Base-by-base conservation (phyloP, 2,888 invertebrate genomes). In the Lepidocyrtinus sp. region DNA sequence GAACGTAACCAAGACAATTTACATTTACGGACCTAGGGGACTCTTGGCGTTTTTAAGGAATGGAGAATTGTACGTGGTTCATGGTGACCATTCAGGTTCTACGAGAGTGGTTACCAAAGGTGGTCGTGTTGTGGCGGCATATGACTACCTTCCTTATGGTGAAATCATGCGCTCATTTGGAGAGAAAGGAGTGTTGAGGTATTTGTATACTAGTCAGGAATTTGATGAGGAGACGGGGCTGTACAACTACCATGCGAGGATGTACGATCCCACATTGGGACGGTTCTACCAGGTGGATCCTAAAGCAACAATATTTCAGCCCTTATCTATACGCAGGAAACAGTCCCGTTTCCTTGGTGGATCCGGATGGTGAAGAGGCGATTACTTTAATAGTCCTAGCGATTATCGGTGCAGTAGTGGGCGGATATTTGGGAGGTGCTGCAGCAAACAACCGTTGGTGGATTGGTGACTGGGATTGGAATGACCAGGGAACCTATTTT, bases 181-280 rank as follows among this genome's bases (percentile, higher is more conserved):
- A n/a, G n/a, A n/a, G n/a, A n/a, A n/a, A n/a, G n/a, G n/a, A n/a
- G n/a, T n/a, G n/a, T n/a, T n/a, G n/a, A n/a, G n/a, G n/a, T n/a
- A n/a, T n/a, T n/a, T n/a, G n/a, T n/a, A n/a, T n/a, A 84, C 86
- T 2, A 87, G 86, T 0, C 86, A 87, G 26, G 87, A 87, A 78
- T 86, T 73, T 74, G 87, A 87, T 63, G 76, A 85, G 26, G 87
- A 87, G 74, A 84, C 82, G 1, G 82, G 80, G 0, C 75, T 87
- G 1, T 87, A 87, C 59, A 85, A 87, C 63, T 86, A 74, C 65
- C 85, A 87, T 63, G 85, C 84, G 1, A 70, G 87, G 36, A 55
- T 87, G 2, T 87, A 86, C 55, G 87, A 87, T 61, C 86, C 87
- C 0, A 67, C 15, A 2, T 70, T 87, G 24, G 87, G 87, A 0